These are phyloP conservation scores for Hydractinia symbiolongicarpus DNA, from an alignment of 30 jellyfish, hydroid and myxozoan genomes.

Conservation along the genomic window DNA sequence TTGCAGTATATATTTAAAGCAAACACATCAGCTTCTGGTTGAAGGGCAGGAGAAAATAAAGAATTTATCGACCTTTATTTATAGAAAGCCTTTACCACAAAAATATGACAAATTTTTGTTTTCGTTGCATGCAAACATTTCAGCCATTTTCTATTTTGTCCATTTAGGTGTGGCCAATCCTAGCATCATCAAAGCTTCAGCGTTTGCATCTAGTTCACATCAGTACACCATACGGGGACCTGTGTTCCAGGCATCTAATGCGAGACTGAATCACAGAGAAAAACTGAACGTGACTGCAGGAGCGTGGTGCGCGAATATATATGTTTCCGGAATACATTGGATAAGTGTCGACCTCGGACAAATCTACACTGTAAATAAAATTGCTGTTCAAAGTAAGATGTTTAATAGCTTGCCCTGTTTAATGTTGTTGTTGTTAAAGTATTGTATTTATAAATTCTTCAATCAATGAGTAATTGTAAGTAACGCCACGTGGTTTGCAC, in stretches of 20 bases:
- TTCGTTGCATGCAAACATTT: no score
- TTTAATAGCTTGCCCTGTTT: background rate
- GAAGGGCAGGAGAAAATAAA: no score
- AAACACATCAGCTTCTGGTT: no score
- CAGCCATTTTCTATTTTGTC: no score
- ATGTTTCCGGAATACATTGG: slow-evolving; percentile 31
- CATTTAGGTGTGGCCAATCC: no score
- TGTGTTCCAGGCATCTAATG: slow-evolving; percentile 23
- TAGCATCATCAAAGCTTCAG: no score
- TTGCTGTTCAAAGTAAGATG: slow-evolving; percentile 44
- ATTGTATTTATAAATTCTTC: background rate
- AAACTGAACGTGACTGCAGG: background rate
- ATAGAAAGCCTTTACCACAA: no score
- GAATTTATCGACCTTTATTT: no score
- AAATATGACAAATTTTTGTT: no score
- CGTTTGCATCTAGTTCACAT: slow-evolving; percentile 36
- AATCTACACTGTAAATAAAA: slow-evolving; percentile 16
- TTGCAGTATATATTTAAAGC: no score
- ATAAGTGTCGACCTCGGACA: slow-evolving; percentile 46
- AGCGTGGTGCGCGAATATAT: slow-evolving; percentile 68
- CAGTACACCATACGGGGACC: background rate
- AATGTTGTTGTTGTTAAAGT: background rate
- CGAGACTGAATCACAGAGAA: slow-evolving; percentile 23
- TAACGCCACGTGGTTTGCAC: no score
- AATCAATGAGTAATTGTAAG: background rate